Conservation (phyloP, 2,113 vertebrate species). For the Narcine bancroftii region DNA sequence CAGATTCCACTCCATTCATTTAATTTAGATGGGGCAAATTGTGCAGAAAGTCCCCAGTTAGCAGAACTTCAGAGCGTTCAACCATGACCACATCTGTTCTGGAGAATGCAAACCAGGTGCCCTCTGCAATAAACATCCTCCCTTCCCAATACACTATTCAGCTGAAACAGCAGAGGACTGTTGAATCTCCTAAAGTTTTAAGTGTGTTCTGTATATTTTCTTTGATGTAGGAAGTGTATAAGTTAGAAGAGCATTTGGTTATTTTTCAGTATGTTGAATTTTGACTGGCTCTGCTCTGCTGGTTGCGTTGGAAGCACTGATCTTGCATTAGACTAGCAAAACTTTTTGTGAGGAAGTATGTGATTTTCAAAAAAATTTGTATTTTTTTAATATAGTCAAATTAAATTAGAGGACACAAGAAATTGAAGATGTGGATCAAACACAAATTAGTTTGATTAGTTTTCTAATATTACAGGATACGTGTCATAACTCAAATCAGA, state of each 20-base stretch:
- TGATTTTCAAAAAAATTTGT: neutral
- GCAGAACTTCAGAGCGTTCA: neutral
- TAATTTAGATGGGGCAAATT: neutral
- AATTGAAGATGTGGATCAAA: too few relatives aligned
- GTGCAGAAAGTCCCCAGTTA: neutral
- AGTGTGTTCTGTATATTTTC: neutral
- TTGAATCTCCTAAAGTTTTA: neutral
- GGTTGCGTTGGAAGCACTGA: neutral
- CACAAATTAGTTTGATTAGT: neutral
- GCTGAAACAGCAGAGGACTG: neutral
- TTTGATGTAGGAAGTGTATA: neutral
- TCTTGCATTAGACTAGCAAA: neutral
- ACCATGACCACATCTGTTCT: neutral
- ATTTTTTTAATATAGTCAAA: too few relatives aligned
- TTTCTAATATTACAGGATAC: neutral
- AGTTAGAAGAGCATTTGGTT: neutral
- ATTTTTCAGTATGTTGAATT: neutral
- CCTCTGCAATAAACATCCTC: neutral
- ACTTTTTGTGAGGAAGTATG: neutral
- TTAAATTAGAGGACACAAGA: too few relatives aligned
- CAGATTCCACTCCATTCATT: neutral
- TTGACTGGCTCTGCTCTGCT: neutral
- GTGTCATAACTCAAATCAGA: neutral
- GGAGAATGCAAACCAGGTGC: neutral
- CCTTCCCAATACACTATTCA: neutral